Evolutionary conservation across 2,113 vertebrate species (phyloP).

Genomic region (Neomonachus schauinslandi): DNA sequence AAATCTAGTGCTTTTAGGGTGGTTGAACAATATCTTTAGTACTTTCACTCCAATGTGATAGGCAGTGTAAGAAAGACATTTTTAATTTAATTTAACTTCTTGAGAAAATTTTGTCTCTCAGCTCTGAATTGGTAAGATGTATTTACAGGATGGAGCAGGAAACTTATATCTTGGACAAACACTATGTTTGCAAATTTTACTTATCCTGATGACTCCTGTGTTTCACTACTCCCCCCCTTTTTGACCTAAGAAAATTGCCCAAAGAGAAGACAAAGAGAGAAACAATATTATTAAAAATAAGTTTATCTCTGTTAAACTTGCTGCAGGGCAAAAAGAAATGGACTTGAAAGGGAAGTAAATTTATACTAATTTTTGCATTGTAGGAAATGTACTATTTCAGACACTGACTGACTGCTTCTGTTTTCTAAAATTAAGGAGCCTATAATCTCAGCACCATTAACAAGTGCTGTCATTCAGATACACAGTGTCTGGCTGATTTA

Average conservation of each 20-base stretch:
- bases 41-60: slow-evolving; percentile 5
- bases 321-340: slow-evolving; percentile 76
- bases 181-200: slow-evolving; percentile 52
- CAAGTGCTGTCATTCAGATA: slow-evolving; percentile 99
- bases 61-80: not conserved
- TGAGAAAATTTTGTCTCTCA: not conserved
- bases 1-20: slow-evolving; percentile 40
- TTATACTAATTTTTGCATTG: slow-evolving; percentile 84
- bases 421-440: slow-evolving; percentile 95
- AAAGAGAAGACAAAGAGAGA: slow-evolving; percentile 69
- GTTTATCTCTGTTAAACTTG: slow-evolving; percentile 73
- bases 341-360: slow-evolving; percentile 81
- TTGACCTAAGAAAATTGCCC: slow-evolving; percentile 60
- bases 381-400: slow-evolving; percentile 83
- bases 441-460: slow-evolving; percentile 98
- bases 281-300: slow-evolving; percentile 73
- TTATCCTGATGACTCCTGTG: slow-evolving; percentile 37
- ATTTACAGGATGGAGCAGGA: slow-evolving; percentile 42
- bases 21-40: not conserved
- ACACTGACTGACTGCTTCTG: slow-evolving; percentile 90
- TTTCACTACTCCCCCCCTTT: slow-evolving; percentile 33
- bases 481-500: slow-evolving; percentile 99
- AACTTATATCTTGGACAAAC: slow-evolving; percentile 45
- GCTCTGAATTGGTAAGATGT: not conserved
- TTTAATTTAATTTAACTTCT: slow-evolving; percentile 19